These are phyloP conservation scores for Onthophagus sagittarius DNA, from an alignment of 2,888 invertebrate species.

Conservation along the genomic window DNA sequence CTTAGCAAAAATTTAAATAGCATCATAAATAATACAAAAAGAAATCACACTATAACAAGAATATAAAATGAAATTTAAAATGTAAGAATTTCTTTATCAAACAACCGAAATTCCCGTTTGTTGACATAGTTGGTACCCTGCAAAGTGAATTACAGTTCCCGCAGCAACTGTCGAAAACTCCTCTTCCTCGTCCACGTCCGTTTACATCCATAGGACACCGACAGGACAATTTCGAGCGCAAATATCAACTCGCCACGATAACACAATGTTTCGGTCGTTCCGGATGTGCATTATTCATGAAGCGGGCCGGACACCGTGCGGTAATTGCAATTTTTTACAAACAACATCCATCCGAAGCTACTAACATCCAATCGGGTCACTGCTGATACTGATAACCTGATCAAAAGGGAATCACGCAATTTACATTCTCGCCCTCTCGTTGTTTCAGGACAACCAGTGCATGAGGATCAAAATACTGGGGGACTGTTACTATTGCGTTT, in stretches of 20 bases:
- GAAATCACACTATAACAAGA: not conserved
- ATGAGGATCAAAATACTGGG: constrained; percentile 94
- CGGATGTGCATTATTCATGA: not conserved
- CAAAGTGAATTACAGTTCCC: not conserved
- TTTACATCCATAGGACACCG: not conserved
- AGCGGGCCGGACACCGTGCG: not conserved
- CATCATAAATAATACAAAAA: too few relatives aligned
- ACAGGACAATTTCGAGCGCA: not conserved
- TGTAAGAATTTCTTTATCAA: not conserved
- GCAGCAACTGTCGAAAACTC: not conserved
- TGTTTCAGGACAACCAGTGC: constrained; percentile 84
- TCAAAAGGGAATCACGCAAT: not conserved
- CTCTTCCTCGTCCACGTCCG: not conserved
- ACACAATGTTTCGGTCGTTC: not conserved
- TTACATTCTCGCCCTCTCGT: constrained; percentile 21
- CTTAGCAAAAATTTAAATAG: too few relatives aligned
- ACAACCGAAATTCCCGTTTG: not conserved
- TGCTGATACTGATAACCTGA: not conserved
- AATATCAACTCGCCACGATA: not conserved
- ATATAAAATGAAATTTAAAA: not conserved
- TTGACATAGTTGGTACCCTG: not conserved
- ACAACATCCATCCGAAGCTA: not conserved
- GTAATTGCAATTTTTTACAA: not conserved
- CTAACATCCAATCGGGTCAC: too few relatives aligned
- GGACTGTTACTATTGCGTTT: constrained; percentile 95